These are phyloP conservation scores for Volucella zonaria DNA, from an alignment of 2,888 invertebrate species.

Conservation along the genomic window DNA sequence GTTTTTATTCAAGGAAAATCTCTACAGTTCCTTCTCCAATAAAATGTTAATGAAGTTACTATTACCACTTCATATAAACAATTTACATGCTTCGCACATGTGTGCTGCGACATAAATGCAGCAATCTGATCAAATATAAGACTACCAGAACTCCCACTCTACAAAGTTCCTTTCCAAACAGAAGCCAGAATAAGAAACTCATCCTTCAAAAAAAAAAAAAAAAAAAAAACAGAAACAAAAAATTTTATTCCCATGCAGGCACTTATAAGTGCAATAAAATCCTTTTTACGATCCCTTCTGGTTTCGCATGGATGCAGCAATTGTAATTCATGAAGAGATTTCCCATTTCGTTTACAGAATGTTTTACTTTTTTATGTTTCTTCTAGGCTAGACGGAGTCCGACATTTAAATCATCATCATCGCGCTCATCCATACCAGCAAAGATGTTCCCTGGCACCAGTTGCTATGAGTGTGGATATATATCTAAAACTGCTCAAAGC, in stretches of 20 bases:
- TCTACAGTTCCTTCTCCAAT: background rate
- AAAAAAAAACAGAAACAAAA: slow-evolving; percentile 1
- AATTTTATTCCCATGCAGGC: slow-evolving; percentile 65
- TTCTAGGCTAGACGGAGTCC: slow-evolving; percentile 66
- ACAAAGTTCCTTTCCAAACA: background rate
- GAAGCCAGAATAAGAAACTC: slow-evolving; percentile 25
- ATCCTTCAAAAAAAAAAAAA: background rate
- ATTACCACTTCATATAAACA: slow-evolving; percentile 72
- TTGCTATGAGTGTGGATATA: slow-evolving; percentile 19
- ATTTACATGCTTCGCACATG: slow-evolving; percentile 55
- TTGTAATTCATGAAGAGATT: slow-evolving; percentile 62
- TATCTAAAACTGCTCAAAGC: background rate
- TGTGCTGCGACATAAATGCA: slow-evolving; percentile 47
- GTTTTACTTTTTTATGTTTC: slow-evolving; percentile 56
- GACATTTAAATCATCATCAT: slow-evolving; percentile 57
- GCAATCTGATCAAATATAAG: slow-evolving; percentile 68
- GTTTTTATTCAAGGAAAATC: no score
- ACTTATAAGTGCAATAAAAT: slow-evolving; percentile 73
- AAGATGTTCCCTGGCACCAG: slow-evolving; percentile 44
- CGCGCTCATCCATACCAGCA: slow-evolving; percentile 37
- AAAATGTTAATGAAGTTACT: slow-evolving; percentile 44
- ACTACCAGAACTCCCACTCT: background rate
- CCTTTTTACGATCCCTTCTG: slow-evolving; percentile 68
- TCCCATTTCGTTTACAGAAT: slow-evolving; percentile 42
- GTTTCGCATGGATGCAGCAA: slow-evolving; percentile 65